Conservation (phyloP, 2,888 invertebrate species). For the Amphipyra berbera region DNA sequence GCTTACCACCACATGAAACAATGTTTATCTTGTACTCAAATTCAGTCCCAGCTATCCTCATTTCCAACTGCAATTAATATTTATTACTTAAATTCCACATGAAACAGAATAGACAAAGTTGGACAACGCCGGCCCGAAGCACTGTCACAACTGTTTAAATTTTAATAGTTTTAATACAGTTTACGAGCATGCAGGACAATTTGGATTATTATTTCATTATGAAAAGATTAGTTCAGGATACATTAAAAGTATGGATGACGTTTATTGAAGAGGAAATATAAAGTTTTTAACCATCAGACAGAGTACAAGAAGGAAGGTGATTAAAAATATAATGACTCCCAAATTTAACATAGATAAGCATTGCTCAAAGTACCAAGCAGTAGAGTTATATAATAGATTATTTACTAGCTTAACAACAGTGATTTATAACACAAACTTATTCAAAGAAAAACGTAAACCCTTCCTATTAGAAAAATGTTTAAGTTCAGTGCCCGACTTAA, state of each 20-base stretch:
- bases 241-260: background rate
- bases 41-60: slow-evolving; percentile 5
- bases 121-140: slow-evolving; percentile 15
- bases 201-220: slow-evolving; percentile 28
- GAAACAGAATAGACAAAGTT: slow-evolving; percentile 32
- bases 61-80: slow-evolving; percentile 31
- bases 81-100: slow-evolving; percentile 27
- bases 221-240: slow-evolving; percentile 6
- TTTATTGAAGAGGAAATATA: background rate
- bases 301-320: background rate
- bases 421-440: no score
- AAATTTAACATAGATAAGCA: no score
- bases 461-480: no score
- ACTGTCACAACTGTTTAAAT: slow-evolving; percentile 21
- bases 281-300: background rate
- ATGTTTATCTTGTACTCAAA: no score
- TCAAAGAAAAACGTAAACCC: no score
- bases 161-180: slow-evolving; percentile 31
- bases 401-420: no score
- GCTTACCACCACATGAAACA: no score
- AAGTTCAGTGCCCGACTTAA: no score
- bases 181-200: slow-evolving; percentile 8
- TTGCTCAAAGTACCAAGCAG: no score
- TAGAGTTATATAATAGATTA: no score
- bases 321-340: no score